These are phyloP conservation scores for Microcebus lehilahytsara DNA, from an alignment of 2,113 vertebrate genomes.

Conservation along the genomic window DNA sequence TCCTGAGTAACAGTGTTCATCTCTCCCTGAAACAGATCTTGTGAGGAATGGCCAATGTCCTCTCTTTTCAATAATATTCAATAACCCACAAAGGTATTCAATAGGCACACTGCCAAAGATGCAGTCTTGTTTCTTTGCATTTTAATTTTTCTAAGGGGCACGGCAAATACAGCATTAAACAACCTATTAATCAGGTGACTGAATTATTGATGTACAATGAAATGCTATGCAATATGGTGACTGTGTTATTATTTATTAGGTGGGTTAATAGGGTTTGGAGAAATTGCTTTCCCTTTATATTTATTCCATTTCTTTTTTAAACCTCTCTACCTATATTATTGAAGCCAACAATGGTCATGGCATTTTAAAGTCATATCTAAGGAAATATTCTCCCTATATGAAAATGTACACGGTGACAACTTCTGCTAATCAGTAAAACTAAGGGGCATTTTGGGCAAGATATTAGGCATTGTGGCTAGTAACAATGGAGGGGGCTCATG, in stretches of 20 bases:
- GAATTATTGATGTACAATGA: background rate
- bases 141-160: background rate
- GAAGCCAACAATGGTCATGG: background rate
- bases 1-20: background rate
- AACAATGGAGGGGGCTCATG: background rate
- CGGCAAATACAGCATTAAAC: background rate
- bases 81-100: background rate
- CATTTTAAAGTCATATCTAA: background rate
- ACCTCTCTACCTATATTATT: background rate
- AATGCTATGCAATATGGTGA: background rate
- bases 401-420: background rate
- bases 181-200: background rate
- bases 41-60: background rate
- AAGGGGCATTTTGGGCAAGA: background rate
- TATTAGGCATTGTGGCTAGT: background rate
- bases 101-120: background rate
- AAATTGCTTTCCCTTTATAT: conserved; percentile 12
- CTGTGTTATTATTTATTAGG: background rate
- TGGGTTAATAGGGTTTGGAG: background rate
- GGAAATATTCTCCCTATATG: background rate
- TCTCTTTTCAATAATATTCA: background rate
- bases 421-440: background rate
- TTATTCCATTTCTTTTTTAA: background rate
- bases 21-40: background rate
- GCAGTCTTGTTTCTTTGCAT: background rate